These are phyloP conservation scores for Lagorchestes hirsutus DNA, from an alignment of 2,797 vertebrate species.

Conservation along the genomic window DNA sequence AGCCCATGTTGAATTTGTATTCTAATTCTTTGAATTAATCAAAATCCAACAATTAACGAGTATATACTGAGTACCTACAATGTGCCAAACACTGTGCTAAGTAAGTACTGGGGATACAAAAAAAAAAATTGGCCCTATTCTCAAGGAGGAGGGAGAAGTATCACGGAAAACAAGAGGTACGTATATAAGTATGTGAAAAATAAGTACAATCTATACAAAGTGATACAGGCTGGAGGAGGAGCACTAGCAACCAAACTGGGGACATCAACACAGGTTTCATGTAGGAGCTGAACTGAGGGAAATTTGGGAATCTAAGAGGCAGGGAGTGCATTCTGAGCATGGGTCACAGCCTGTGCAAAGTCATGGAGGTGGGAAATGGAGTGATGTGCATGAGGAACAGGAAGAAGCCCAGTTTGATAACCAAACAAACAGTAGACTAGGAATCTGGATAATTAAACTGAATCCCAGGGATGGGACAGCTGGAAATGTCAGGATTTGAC, in stretches of 20 bases:
- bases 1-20: not conserved
- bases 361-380: not conserved
- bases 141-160: not conserved
- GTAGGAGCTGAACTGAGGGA: not conserved
- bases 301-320: not conserved
- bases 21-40: not conserved
- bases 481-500: not conserved
- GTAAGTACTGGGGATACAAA: not conserved
- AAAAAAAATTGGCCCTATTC: not conserved
- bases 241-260: not conserved
- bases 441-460: not conserved
- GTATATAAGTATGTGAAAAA: not conserved
- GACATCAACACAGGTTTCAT: not conserved
- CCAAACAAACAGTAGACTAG: not conserved
- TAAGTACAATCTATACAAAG: not conserved
- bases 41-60: not conserved
- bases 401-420: not conserved
- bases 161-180: not conserved
- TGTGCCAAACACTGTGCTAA: not conserved
- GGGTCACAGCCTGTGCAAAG: not conserved
- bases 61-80: not conserved
- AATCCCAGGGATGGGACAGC: not conserved
- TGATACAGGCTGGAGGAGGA: not conserved
- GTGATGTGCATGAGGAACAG: not conserved
- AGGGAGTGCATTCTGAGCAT: not conserved